Base-by-base conservation (phyloP, 2,797 vertebrate species). In the Cryptoprocta ferox region DNA sequence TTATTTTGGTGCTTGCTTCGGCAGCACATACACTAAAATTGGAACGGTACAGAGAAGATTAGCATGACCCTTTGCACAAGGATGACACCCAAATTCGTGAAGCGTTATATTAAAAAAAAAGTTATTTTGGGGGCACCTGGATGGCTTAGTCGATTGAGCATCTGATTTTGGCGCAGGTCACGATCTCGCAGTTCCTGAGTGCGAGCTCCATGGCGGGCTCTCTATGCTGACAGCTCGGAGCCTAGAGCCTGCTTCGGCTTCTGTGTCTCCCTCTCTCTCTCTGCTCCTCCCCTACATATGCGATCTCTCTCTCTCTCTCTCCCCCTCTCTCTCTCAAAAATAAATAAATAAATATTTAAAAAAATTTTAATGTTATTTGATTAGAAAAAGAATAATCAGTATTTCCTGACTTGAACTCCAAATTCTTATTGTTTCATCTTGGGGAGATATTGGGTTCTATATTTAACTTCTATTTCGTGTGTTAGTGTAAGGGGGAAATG, bases 341-440 rank as follows among this genome's bases (percentile, higher is more conserved):
- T 59, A 59, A 59, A 59, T 59, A 59, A 59, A 53, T 53, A 59
- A 59, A 59, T 19, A 65, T 15, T 30, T 5, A 53, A 53, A 53
- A 59, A 24, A 24, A 3, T 59, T 59, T 59, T 59, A 71, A 59
- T 73, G 45, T 53, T 80, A 93, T 96, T 91, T 79, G 37, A 96
- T 94, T 79, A 50, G 50, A 56, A 78, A 79, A 76, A 90, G 5
- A 91, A 68, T 12, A 53, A 66, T 91, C 75, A 71, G 1, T 37
- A 68, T 91, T 91, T 91, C 76, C 37, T 92, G 71, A 95, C 71
- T 84, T 81, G 81, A 83, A 88, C n/a, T 45, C 37, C 37, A 92
- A 50, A 63, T 93, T 95, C 30, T 63, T 91, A 12, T 35, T 83
- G 39, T 35, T 81, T 93, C 35, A 81, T 30, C 53, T 48, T 28